Evolutionary conservation across 2,797 vertebrate species (phyloP).

Genomic region (Nannoperca australis): DNA sequence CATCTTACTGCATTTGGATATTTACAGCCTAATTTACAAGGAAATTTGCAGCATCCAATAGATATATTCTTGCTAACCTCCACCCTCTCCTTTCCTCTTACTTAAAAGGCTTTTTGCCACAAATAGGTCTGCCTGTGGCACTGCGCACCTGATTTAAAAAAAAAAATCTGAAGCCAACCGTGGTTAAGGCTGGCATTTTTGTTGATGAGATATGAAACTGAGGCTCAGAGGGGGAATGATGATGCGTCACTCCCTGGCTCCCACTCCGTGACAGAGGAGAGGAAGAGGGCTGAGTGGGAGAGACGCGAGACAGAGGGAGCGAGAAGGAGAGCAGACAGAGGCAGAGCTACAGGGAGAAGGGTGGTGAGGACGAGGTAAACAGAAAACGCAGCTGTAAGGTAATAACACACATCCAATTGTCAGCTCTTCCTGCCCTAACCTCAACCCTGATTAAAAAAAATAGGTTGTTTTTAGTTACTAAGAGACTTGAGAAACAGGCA

Average conservation of each 20-base stretch:
- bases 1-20: slow-evolving; percentile 36
- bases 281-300: slow-evolving; percentile 1
- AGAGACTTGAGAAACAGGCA: not conserved
- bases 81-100: slow-evolving; percentile 39
- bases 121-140: slow-evolving; percentile 62
- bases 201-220: slow-evolving; percentile 83
- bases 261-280: slow-evolving; percentile 68
- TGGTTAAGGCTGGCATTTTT: slow-evolving; percentile 75
- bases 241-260: slow-evolving; percentile 71
- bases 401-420: slow-evolving; percentile 37
- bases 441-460: slow-evolving; percentile 21
- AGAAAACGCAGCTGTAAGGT: slow-evolving; percentile 27
- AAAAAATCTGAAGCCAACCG: slow-evolving; percentile 75
- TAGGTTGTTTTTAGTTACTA: not conserved
- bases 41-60: slow-evolving; percentile 36
- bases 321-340: slow-evolving; percentile 39
- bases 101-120: slow-evolving; percentile 54
- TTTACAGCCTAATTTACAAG: slow-evolving; percentile 48
- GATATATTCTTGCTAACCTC: slow-evolving; percentile 28
- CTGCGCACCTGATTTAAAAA: slow-evolving; percentile 59
- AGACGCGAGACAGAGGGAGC: slow-evolving; percentile 22
- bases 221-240: slow-evolving; percentile 78
- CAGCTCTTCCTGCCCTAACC: slow-evolving; percentile 37
- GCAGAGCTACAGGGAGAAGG: slow-evolving; percentile 18
- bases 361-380: slow-evolving; percentile 22